Base-by-base conservation (phyloP, 2,113 vertebrate species). In the Montifringilla adamsi region DNA sequence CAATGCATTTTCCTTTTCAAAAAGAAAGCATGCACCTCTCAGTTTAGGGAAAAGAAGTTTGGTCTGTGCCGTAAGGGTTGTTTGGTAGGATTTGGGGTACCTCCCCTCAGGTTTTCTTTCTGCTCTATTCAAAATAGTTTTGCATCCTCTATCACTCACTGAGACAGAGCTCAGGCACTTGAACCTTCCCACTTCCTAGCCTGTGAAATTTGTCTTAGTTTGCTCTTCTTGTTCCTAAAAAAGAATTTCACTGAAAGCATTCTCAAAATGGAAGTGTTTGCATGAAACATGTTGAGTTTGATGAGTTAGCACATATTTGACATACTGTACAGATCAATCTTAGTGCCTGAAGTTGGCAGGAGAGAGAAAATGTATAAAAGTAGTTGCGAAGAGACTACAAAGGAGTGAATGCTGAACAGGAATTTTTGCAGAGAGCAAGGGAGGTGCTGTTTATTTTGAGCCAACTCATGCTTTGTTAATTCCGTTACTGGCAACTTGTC, bases 401-500 rank as follows among this genome's bases (percentile, higher is more conserved):
- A 6, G 19, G 56, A 63, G 28, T 67, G 78, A 59, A 68, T 77
- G 66, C 43, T 81, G 73, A 85, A 30, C 6, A 70, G 50, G 11
- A 37, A 30, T 43, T 93, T 92, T 88, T 94, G 68, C n/a, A 78
- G 56, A 44, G n/a, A 49, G 35, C 21, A 47, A 59, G 14, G 46
- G 63, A 70, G 21, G 52, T 67, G 56, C 33, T 86, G 44, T 81
- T 86, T 83, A 62, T 93, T 90, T 95, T 90, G 31, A 74, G 72
- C 43, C 62, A 89, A 53, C 47, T 89, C 82, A 62, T 91, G 50
- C 63, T 91, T 91, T 50, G 41, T 68, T 89, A 90, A 86, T 89
- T 90, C 41, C 10, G 35, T 92, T 93, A 70, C 56, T 93, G 56
- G 50, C 80, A 92, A 56, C 60, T 39, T n/a, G 20, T 64, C 49